Evolutionary conservation across 2,113 vertebrate species (phyloP).

Genomic region (Lethenteron camtschaticum): DNA sequence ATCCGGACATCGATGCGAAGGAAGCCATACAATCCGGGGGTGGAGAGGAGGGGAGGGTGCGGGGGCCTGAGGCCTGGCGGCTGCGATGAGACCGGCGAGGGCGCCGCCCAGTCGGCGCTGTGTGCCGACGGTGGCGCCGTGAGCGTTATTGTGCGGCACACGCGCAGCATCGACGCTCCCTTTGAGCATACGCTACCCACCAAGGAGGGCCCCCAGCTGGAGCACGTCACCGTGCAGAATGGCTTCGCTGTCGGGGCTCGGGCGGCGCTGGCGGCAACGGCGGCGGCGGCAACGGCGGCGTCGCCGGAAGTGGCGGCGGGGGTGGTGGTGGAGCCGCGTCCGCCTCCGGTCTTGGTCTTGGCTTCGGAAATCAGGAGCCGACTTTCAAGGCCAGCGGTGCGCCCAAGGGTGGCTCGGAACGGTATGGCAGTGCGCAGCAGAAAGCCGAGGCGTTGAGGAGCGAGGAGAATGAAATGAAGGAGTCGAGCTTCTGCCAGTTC

Average conservation of each 20-base stretch:
- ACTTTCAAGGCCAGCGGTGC: not conserved
- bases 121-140: conserved; percentile 39
- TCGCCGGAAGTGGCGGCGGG: too few species aligned
- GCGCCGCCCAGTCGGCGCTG: not conserved
- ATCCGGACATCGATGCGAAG: conserved; percentile 96
- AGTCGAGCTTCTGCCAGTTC: conserved; percentile 53
- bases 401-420: not conserved
- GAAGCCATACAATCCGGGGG: conserved; percentile 80
- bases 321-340: not conserved
- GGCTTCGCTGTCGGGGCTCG: not conserved
- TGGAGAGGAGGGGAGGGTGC: conserved; percentile 39
- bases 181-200: not conserved
- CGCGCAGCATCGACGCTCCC: conserved; percentile 43
- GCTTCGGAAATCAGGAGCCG: not conserved
- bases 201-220: not conserved
- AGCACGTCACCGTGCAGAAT: not conserved
- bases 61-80: conserved; percentile 4
- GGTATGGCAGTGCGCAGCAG: not conserved
- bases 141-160: conserved; percentile 89
- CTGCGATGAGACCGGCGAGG: not conserved
- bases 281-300: too few species aligned
- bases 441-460: not conserved
- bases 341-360: conserved; percentile 1
- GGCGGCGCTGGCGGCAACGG: too few species aligned
- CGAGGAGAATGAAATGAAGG: conserved; percentile 21